phyloP scores from a whole-genome alignment of 2,113 vertebrate species.

The Parotia lawesii region DNA sequence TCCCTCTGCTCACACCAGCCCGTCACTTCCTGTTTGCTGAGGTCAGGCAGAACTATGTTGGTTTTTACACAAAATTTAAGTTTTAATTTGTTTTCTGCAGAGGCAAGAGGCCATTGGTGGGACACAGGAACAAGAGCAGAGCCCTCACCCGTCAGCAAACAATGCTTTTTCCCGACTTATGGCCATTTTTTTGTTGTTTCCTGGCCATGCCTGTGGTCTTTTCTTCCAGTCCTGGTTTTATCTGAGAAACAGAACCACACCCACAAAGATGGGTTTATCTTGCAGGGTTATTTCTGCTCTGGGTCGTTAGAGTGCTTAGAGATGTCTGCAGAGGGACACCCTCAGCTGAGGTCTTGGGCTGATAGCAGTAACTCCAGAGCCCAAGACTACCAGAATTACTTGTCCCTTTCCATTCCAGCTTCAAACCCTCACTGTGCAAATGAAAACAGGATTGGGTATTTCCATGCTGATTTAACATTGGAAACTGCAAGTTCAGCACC shows the following conservation, averaged over 20 bases:
- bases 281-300: background rate
- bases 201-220: background rate
- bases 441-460: background rate
- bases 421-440: background rate
- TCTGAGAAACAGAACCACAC: background rate
- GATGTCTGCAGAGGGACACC: background rate
- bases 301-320: background rate
- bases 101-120: background rate
- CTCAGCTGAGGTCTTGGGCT: background rate
- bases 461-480: background rate
- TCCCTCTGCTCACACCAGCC: background rate
- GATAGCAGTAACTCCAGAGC: background rate
- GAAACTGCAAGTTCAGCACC: background rate
- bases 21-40: background rate
- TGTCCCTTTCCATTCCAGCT: background rate
- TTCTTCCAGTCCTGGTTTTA: background rate
- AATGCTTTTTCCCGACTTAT: background rate
- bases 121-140: background rate
- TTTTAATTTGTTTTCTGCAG: background rate
- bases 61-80: background rate
- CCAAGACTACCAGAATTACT: background rate
- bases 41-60: background rate
- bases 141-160: background rate
- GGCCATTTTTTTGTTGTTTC: background rate
- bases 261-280: background rate